Evolutionary conservation across 2,888 invertebrate species (phyloP).

Genomic region (Busseola fusca): DNA sequence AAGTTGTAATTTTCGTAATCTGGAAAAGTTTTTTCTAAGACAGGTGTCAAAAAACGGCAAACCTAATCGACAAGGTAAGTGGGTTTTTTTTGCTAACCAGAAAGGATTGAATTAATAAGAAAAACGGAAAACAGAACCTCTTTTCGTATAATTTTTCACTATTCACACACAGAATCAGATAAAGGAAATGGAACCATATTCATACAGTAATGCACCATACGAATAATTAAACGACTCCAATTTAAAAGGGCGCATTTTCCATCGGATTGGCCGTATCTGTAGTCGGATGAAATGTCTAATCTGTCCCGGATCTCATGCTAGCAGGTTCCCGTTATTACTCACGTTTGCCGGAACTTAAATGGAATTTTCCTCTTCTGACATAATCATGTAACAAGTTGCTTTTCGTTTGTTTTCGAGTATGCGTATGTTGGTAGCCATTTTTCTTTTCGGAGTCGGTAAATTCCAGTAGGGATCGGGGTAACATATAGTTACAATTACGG

Average conservation of each 20-base stretch:
- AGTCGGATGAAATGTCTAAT: slow-evolving; percentile 48
- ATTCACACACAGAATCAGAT: slow-evolving; percentile 27
- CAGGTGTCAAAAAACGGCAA: no score
- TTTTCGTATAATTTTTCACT: neutral
- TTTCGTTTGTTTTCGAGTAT: slow-evolving; percentile 33
- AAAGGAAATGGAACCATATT: slow-evolving; percentile 6
- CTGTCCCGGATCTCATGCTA: slow-evolving; percentile 40
- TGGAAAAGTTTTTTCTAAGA: no score
- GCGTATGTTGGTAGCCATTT: slow-evolving; percentile 18
- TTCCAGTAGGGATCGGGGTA: slow-evolving; percentile 26
- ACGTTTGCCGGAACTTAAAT: slow-evolving; percentile 58
- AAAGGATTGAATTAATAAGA: neutral
- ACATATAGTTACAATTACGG: slow-evolving; percentile 42
- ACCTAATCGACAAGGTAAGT: no score
- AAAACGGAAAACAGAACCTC: neutral
- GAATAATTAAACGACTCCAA: slow-evolving; percentile 34
- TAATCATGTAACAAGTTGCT: slow-evolving; percentile 56
- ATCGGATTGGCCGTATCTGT: slow-evolving; percentile 20
- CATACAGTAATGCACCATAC: neutral
- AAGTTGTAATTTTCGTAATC: no score
- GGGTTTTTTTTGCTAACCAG: no score
- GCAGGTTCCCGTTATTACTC: slow-evolving; percentile 56
- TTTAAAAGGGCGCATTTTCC: slow-evolving; percentile 39
- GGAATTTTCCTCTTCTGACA: slow-evolving; percentile 59
- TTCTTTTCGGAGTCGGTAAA: slow-evolving; percentile 32